Base-by-base conservation (phyloP, 2,888 invertebrate genomes). In the Epinotia brunnichana region DNA sequence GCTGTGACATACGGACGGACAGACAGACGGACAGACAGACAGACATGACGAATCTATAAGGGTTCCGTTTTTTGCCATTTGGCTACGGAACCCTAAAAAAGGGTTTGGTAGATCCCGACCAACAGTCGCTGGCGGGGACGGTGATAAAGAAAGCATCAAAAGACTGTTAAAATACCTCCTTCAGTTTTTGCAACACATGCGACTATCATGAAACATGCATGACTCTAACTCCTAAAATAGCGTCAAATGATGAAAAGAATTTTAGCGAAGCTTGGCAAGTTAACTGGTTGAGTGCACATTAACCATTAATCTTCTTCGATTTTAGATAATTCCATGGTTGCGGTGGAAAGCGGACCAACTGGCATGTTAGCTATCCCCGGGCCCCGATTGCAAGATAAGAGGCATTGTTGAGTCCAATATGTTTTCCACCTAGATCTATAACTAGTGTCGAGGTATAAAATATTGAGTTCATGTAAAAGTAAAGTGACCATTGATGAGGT, bases 271-370 rank as follows among this genome's bases (percentile, higher is more conserved):
- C 44, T 21, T 41, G 24, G 24, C 29, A 59, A 51, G 24, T 29
- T 64, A 68, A 71, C 64, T 79, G 82, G 77, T 80, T 77, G 76
- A 80, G 75, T 80, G 78, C 48, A 74, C 80, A 79, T 78, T 81
- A 70, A 73, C 82, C 82, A 85, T 87, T 85, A 83, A 86, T 86
- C 85, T 82, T 85, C 85, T 83, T 85, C 84, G 85, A 87, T 87
- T 83, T 81, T 78, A 83, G 85, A 87, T 87, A 85, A 85, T 84
- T 80, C 78, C 74, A 76, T 76, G 80, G 76, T 80, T 79, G 78
- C 73, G 74, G 54, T 81, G 78, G 81, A 85, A 86, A 86, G 85
- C 82, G 77, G 79, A 72, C 76, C 80, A 81, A 81, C 82, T 77
- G 79, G 80, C 77, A 78, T 80, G 78, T 79, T 79, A 76, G 79